Conservation (phyloP, 1,140 invertebrate genomes). For the Scaptomyza graminum region DNA sequence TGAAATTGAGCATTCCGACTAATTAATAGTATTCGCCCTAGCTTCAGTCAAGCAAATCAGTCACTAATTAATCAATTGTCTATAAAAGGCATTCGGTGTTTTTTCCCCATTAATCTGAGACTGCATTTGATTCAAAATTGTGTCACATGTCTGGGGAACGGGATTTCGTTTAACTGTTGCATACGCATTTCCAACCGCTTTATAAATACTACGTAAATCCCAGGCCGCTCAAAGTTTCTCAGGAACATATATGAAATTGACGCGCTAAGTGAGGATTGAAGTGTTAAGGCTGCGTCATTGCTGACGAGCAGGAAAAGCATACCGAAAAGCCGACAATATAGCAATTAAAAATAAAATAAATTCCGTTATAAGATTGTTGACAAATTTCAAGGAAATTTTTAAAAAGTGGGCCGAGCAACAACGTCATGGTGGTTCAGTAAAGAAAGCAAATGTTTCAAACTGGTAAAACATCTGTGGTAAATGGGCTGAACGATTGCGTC, state of each 20-base stretch:
- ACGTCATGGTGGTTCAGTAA: slow-evolving; percentile 3
- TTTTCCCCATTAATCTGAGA: not conserved
- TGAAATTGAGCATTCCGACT: not conserved
- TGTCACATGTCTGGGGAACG: slow-evolving; percentile 10
- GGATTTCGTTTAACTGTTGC: slow-evolving; percentile 1
- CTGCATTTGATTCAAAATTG: slow-evolving; percentile 3
- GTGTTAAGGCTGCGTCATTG: slow-evolving; percentile 6
- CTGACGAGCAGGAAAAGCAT: not conserved
- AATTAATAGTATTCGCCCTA: not conserved
- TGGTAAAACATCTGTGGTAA: not conserved
- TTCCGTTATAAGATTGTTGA: slow-evolving; percentile 16
- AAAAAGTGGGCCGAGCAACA: not conserved
- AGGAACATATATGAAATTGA: slow-evolving; percentile 5
- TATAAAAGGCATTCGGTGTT: slow-evolving; percentile 9
- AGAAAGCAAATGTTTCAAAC: not conserved
- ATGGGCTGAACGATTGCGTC: slow-evolving; percentile 3
- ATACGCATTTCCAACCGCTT: slow-evolving; percentile 13
- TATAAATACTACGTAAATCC: slow-evolving; percentile 19
- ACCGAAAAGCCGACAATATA: not conserved
- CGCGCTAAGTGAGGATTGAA: not conserved
- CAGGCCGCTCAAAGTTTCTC: slow-evolving; percentile 2
- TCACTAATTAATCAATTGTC: not conserved
- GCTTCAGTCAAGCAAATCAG: not conserved
- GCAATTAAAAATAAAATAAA: not conserved
- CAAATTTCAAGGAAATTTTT: slow-evolving; percentile 6